Conservation (phyloP, 2,797 vertebrate genomes). For the Ibycter americanus region DNA sequence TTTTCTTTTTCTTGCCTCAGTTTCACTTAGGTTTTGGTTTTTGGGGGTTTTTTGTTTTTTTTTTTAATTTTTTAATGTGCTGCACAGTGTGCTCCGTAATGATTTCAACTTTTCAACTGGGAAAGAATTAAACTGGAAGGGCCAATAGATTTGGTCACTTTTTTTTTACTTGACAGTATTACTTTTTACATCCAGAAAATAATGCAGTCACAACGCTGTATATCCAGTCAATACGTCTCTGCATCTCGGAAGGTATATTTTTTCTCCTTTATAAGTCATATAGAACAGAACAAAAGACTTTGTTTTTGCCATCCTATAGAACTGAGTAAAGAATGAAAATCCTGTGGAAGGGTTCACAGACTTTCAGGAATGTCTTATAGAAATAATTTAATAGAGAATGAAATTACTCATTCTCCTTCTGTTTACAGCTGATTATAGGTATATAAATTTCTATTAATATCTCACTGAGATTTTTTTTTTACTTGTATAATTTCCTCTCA, state of each 20-base stretch:
- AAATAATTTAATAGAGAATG: background rate
- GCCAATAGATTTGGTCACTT: background rate
- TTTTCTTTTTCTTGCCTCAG: background rate
- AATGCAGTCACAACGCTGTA: background rate
- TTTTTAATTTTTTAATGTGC: background rate
- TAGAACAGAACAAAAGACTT: background rate
- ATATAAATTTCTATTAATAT: background rate
- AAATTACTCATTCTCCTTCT: background rate
- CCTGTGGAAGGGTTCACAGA: background rate
- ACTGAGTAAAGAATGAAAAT: background rate
- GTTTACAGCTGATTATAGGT: background rate
- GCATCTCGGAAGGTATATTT: background rate
- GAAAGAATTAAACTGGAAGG: background rate
- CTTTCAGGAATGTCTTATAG: background rate
- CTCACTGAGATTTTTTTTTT: background rate
- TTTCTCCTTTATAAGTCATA: background rate
- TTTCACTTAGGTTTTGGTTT: background rate
- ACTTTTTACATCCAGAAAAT: background rate
- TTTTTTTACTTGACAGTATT: background rate
- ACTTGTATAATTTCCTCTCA: background rate
- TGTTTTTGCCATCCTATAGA: background rate
- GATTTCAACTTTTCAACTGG: background rate
- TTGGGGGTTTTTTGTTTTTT: too few species aligned
- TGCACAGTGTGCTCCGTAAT: background rate
- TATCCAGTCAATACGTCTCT: background rate